Evolutionary conservation across 1,140 invertebrate genomes (phyloP), one percentile per base, ranked within the genome.

Genomic region (Zeugodacus cucurbitae): DNA sequence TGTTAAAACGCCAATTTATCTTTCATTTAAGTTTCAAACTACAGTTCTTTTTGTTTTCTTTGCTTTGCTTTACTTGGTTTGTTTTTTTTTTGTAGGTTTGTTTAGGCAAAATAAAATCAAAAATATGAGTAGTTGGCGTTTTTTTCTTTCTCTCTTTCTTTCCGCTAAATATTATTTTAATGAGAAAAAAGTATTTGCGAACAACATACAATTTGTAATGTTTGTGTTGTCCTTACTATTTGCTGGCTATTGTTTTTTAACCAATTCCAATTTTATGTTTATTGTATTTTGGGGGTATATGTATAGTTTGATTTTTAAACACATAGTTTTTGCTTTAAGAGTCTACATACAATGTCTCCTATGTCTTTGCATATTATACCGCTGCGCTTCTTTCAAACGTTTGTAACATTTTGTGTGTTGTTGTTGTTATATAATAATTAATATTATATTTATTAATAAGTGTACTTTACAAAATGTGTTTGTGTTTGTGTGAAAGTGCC

Each of bases 271-370:
- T 26, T 48, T n/a, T 37, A 70, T n/a, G 37, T 87, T 29, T 87
- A 29, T 59, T 87, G 44, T 59, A 87, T 59, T 87, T 59, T 62
- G 34, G 44, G 29, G 44, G 29, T 87, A 59, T 87, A 37, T 59
- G 59, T 59, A 58, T 87, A 87, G 17, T 87, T 87, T 87, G 34
- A 58, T 87, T 59, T 59, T 87, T n/a, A 87, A 59, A 87, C 59
- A 64, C 48, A 87, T 62, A 26, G 22, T 62, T 62, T 7, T 26
- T 54, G 6, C 6, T 14, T 70, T 48, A 26, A 82, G 41, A 48
- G 22, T 82, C 74, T 82, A 48, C 74, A 37, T 74, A 37, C 67
- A 41, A 32, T 74, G 67, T 34, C 14, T 34, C 14, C 3, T 54
- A 17, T 54, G 14, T 20, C 48, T 54, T 17, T 54, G 17, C 48